A percentile compares a stretch with the other conserved stretches of the same genome.
phyloP scores from a whole-genome alignment of 1,140 invertebrate species.

The Odontomachus brunneus region DNA sequence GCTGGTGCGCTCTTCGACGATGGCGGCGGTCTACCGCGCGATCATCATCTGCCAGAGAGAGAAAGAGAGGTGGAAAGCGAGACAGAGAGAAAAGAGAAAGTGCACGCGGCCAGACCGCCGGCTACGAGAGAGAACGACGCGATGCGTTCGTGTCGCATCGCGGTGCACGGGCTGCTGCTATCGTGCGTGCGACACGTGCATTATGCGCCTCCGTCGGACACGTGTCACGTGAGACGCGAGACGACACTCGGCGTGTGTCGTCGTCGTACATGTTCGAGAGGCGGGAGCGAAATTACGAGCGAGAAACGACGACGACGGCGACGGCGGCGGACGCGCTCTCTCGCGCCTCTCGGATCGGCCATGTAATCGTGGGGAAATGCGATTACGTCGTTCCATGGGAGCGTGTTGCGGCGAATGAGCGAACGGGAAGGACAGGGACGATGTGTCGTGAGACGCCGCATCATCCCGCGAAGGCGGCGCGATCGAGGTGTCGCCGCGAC shows the following conservation, averaged over 20 bases:
- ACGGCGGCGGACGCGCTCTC: neutral
- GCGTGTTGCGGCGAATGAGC: neutral
- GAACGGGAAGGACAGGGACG: no score
- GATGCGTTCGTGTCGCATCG: neutral
- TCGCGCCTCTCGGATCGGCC: neutral
- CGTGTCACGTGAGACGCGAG: constrained; percentile 65
- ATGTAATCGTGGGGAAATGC: constrained; percentile 29
- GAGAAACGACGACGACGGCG: neutral
- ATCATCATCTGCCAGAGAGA: neutral
- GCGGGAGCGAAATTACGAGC: constrained; percentile 29
- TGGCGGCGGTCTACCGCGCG: neutral
- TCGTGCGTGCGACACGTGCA: constrained; percentile 64
- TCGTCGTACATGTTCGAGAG: constrained; percentile 38
- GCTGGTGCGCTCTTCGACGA: neutral
- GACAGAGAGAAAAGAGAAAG: constrained; percentile 54
- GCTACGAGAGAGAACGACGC: neutral
- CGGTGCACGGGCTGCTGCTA: constrained; percentile 25
- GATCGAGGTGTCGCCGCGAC: no score
- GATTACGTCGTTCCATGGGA: constrained; percentile 43
- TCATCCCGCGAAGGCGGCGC: neutral
- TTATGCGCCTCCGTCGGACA: constrained; percentile 60
- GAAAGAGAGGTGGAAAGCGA: no score
- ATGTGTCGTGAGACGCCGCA: neutral
- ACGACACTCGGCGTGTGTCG: constrained; percentile 48
- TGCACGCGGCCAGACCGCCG: constrained; percentile 12